Evolutionary conservation across 1,140 invertebrate species (phyloP), one percentile per base, ranked within the genome.

Genomic region (Metaphire vulgaris): DNA sequence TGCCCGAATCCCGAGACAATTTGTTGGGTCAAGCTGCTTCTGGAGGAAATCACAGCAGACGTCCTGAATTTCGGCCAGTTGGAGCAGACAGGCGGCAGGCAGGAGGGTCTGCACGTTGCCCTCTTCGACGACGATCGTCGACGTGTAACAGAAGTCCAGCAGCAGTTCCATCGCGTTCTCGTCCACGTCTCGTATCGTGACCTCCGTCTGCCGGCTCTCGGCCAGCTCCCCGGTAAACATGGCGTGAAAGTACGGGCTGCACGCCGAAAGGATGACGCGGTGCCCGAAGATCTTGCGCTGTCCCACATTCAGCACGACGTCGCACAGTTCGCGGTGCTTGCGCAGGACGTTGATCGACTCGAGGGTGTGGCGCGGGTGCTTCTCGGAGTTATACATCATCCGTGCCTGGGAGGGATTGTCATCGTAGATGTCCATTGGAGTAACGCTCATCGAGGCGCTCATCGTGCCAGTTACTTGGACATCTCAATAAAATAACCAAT

Each of bases 11-110:
- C 96, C 97, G 68, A 99, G 88, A 86, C 96, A 98, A 88, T 99
- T 99, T 67, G 94, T 95, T 33, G 97, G 96, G 87, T 99, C 96
- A 41, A 99, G 88, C 85, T 99, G 96, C 64, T 95, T 89, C 86
- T 98, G 98, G 0, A 99, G 89, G 88, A 99, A 99, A 87, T 98
- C 96, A 87, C 96, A 98, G 87, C 97, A 98, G 75, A 98, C 96
- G 84, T 98, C 85, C 76, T 87, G 85, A 74, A 87, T 86, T 80
- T 87, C 86, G 12, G 84, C 83, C 21, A 86, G 77, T 75, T 86
- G 96, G 16, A 99, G 89, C 34, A 99, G 88, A 88, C 96, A 99
- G 41, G 97, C 96, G 31, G 96, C 96, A 33, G 96, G 96, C 72
- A 99, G 88, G 72, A 99, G 87, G 66, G 95, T 97, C 87, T 99